Evolutionary conservation across 2,797 vertebrate genomes (phyloP), one percentile per base, ranked within the genome.

Genomic region (Anguilla obscura): DNA sequence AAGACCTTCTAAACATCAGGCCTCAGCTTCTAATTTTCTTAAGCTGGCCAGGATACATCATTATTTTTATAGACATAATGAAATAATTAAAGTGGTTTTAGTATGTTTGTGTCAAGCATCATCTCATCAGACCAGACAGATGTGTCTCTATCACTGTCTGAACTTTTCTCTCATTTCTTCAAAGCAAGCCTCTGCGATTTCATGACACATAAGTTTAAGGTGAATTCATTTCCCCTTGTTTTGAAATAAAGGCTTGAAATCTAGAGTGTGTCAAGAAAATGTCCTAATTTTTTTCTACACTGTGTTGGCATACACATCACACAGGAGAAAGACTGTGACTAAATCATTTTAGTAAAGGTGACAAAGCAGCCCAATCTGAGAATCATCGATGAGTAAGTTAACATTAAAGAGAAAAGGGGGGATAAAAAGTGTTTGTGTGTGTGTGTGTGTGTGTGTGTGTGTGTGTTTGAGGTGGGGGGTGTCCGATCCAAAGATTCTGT

Each of bases 291-390:
- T 71, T 58, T 58, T 58, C 56, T 36, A 76, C n/a, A 16, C 3
- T 33, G 79, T 24, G 79, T 82, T 82, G 18, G 24, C 16, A 48
- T 2, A 45, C 18, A 48, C 18, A 82, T 50, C 79, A 82, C 18
- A 82, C 79, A 48, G 45, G 79, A 82, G 79, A 24, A 48, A 50
- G 45, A 48, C 24, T 48, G 45, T 50, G 79, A 45, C 21, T 82
- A 24, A 82, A 82, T 14, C 18, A 82, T 21, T 79, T 21, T 21
- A 79, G 69, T 9, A 9, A 8, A 71, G 36, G 74, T 79, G 74
- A 82, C 40, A 50, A 45, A 48, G 40, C 74, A 82, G 40, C 18
- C 79, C 79, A 50, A 82, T 82, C 79, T 50, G 18, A 82, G 40
- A 82, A 48, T 82, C 45, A 82, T 50, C 9, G 16, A 48, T 50